Evolutionary conservation across 2,113 vertebrate genomes (phyloP).

Genomic region (Brienomyrus brachyistius): DNA sequence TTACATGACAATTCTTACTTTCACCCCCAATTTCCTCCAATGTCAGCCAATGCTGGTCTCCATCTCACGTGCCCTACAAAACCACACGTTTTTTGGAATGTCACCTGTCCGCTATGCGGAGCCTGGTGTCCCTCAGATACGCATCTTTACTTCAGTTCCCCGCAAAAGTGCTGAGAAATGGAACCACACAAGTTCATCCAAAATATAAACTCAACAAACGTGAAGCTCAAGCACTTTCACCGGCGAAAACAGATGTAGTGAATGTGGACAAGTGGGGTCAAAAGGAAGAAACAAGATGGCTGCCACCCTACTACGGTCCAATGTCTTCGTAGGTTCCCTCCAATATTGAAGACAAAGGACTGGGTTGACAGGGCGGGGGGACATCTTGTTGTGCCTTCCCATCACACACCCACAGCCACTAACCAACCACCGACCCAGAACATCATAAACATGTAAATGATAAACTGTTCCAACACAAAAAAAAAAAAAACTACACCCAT

Average conservation of each 20-base stretch:
- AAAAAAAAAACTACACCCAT: constrained; percentile 40
- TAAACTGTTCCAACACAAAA: constrained; percentile 45
- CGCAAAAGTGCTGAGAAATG: background rate
- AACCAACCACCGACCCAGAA: constrained; percentile 32
- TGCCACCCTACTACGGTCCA: constrained; percentile 38
- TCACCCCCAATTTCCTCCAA: background rate
- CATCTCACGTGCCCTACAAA: background rate
- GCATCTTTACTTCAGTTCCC: background rate
- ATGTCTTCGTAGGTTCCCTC: constrained; percentile 60
- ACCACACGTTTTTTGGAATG: background rate
- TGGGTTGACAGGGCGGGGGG: constrained; percentile 33
- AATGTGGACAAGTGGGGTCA: background rate
- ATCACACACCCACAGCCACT: constrained; percentile 26
- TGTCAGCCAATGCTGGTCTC: background rate
- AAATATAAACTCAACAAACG: background rate
- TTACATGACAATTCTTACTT: background rate
- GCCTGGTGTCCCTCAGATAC: background rate
- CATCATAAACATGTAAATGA: constrained; percentile 46
- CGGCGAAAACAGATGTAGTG: background rate
- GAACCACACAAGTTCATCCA: background rate
- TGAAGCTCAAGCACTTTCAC: background rate
- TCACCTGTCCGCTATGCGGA: background rate
- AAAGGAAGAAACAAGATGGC: constrained; percentile 36
- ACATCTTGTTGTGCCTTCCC: constrained; percentile 34
- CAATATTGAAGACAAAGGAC: constrained; percentile 50